phyloP scores from a whole-genome alignment of 2,113 vertebrate species.

The Castor canadensis region DNA sequence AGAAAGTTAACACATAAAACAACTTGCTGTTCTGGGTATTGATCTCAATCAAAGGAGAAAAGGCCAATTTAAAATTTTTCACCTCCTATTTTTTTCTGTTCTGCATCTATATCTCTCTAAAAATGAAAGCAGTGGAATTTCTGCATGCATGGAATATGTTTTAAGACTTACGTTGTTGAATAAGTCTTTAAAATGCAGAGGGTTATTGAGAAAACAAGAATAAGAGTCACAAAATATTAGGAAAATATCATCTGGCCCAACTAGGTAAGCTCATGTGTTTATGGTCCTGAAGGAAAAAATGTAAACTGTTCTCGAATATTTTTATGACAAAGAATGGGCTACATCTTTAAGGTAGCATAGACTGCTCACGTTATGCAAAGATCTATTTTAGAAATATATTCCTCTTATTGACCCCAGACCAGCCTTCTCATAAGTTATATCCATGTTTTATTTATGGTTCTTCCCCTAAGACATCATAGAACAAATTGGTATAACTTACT shows the following conservation, averaged over 20 bases:
- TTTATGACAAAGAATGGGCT: neutral
- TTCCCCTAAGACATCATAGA: neutral
- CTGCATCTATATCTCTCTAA: neutral
- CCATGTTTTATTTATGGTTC: neutral
- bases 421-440: neutral
- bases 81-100: conserved; percentile 2
- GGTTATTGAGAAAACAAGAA: neutral
- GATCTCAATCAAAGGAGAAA: conserved; percentile 41
- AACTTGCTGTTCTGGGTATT: neutral
- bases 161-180: neutral
- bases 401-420: neutral
- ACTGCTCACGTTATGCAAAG: neutral
- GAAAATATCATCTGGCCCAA: neutral
- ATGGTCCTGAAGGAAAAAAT: neutral
- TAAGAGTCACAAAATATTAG: neutral
- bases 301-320: neutral
- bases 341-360: neutral
- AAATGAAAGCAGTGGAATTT: conserved; percentile 39
- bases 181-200: neutral
- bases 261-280: neutral
- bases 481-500: neutral
- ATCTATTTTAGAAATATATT: neutral
- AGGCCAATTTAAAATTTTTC: conserved; percentile 33
- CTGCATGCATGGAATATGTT: neutral
- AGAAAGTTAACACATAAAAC: conserved; percentile 13